Base-by-base conservation (phyloP, 92 coral and sea anemone genomes). In the Zoanthus gigantus region DNA sequence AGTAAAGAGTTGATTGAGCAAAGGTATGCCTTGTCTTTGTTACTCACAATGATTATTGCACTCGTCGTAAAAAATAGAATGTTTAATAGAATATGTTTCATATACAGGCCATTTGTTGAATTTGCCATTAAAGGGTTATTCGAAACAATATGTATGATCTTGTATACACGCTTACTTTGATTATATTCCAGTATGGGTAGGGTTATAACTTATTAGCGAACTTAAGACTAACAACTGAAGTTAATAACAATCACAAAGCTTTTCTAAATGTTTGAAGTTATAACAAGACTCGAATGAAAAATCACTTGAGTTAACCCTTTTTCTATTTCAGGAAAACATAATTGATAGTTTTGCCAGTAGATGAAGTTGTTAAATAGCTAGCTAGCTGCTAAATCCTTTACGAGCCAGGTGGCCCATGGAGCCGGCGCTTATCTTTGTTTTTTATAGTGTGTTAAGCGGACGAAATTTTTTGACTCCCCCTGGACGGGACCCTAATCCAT, bases 11-110 rank as follows among this genome's bases (percentile, higher is more conserved):
- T 30, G 82, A 12, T 23, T 15, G 52, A 76, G 46, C 23, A 76
- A 76, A 76, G 29, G 82, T 76, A 54, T 47, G 80, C 66, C n/a
- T 58, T 58, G 28, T 58, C 66, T 11, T 58, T 58, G 66, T 58
- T 58, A 10, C 66, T 58, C 66, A 11, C n/a, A 58, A 11, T 58
- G 66, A 58, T 58, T 14, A 1, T 0, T 11, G 66, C 5, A 10
- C 63, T 56, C 0, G 63, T 5, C 63, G 14, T 56, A 56, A 10
- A 5, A 56, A 56, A 5, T 56, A 56, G 63, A 56, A 6, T 56
- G 3, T 11, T 58, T 11, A 58, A 0, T 58, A 58, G 66, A 58
- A 14, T 53, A 53, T 53, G 58, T 53, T 53, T 7, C 58, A 4
- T 53, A 7, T 53, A 53, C 58, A 7, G 9, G 10, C 58, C 56